Base-by-base conservation (phyloP, 2,888 invertebrate species). In the Caenorhabditis sp. region DNA sequence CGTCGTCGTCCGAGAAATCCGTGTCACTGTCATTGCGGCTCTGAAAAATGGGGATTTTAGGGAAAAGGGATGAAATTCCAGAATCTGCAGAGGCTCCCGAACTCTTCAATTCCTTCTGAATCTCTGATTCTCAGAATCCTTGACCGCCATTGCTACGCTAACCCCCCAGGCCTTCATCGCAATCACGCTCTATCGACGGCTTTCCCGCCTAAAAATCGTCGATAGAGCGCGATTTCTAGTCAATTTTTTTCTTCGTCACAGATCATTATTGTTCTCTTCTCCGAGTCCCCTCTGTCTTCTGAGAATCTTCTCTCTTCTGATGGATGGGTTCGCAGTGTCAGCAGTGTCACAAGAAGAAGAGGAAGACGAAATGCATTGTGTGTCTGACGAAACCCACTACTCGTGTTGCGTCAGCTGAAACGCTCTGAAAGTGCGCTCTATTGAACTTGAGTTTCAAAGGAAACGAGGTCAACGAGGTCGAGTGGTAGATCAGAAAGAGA, bases 1-100 rank as follows among this genome's bases (percentile, higher is more conserved):
- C 80, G 31, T 80, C 80, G 24, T 80, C 80, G 10, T 51, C 49
- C 35, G 84, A 84, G 28, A 69, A 84, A 22, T 76, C 77, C 8
- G 77, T 63, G 38, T 84, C 84, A 12, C 47, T 68, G 63, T 76
- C 76, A 41, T 59, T 70, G 35, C 59, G 69, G n/a, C 49, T 68
- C 80, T 74, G 74, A 56, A 74, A 74, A 22, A n/a, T n/a, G 8
- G 22, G 10, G 22, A 22, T 51, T 22, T 4, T 31, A 7, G 31
- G 7, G 31, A 31, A 7, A 7, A 31, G 7, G 31, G 7, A 31
- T 6, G 31, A 31, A 31, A 31, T 31, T 31, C 31, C 7, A 31
- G 31, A 31, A 6, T 31, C 31, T 31, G 31, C n/a, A n/a, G 31
- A 31, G 7, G 31, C 7, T 31, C 31, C 7, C 4, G 31, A 31